Percentiles rank a stretch among this genome's conserved stretches.
These are phyloP conservation scores for Diloba caeruleocephala DNA, from an alignment of 2,888 invertebrate species.

Conservation along the genomic window DNA sequence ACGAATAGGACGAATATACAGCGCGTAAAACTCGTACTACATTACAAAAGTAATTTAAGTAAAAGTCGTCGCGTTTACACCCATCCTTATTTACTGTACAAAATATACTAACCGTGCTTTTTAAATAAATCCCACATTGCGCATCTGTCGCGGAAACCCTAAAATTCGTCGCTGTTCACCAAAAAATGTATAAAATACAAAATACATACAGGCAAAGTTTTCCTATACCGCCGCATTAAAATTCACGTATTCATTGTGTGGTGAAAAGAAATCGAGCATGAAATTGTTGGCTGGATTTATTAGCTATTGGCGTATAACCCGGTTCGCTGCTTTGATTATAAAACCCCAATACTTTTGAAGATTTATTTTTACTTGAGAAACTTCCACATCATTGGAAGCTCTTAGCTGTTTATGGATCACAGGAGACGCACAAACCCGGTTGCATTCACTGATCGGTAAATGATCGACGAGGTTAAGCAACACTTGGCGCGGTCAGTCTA, in stretches of 20 bases:
- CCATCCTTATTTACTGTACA: neutral
- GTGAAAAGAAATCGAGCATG: conserved; percentile 57
- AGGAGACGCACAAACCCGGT: no score
- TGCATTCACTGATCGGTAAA: no score
- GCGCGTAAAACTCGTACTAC: no score
- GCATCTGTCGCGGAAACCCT: conserved; percentile 2
- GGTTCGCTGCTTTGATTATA: conserved; percentile 31
- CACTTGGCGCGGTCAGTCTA: no score
- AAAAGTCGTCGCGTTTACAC: neutral
- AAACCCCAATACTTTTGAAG: conserved; percentile 9
- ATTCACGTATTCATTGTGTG: conserved; percentile 60
- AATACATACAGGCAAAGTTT: conserved; percentile 28
- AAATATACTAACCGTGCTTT: conserved; percentile 5
- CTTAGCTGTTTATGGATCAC: neutral
- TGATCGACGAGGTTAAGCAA: no score
- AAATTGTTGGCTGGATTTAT: conserved; percentile 61
- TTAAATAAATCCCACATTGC: conserved; percentile 5
- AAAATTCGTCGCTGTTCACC: conserved; percentile 3
- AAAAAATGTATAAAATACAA: conserved; percentile 17
- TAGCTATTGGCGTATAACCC: conserved; percentile 30
- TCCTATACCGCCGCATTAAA: conserved; percentile 48
- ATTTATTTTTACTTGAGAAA: conserved; percentile 2
- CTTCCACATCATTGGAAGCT: neutral
- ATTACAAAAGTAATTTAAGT: neutral
- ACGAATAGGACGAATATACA: no score